These are phyloP conservation scores for Geothlypis trichas DNA, from an alignment of 2,113 vertebrate genomes.

Conservation along the genomic window DNA sequence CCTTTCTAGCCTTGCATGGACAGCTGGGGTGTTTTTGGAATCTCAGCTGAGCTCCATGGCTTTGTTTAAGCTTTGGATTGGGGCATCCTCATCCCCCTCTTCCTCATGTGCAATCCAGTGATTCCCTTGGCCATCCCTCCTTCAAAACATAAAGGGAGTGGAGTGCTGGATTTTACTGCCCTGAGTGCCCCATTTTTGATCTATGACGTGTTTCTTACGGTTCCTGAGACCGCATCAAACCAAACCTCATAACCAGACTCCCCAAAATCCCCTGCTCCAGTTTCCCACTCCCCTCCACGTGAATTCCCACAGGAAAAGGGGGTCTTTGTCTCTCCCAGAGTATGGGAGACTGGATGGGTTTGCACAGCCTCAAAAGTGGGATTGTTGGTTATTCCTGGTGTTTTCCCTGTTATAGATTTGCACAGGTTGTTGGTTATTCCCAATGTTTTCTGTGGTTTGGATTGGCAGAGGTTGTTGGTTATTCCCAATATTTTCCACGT, in stretches of 20 bases:
- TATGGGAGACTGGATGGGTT: background rate
- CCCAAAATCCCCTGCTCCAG: background rate
- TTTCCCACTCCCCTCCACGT: background rate
- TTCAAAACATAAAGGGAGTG: background rate
- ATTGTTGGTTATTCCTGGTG: background rate
- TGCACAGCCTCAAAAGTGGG: background rate
- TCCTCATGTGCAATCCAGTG: background rate
- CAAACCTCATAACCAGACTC: background rate
- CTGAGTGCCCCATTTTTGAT: background rate
- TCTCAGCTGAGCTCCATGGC: background rate
- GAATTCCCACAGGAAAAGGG: background rate
- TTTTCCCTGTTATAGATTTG: too few relatives aligned
- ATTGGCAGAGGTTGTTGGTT: too few relatives aligned
- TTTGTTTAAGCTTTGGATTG: background rate
- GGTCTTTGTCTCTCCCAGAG: background rate
- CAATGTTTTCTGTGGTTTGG: fast-evolving
- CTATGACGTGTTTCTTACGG: background rate
- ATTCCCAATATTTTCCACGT: fast-evolving
- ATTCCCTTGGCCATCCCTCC: background rate
- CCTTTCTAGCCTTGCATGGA: background rate
- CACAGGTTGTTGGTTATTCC: background rate
- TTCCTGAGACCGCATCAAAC: background rate
- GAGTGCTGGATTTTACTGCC: background rate
- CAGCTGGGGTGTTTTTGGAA: background rate
- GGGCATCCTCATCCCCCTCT: background rate